Evolutionary conservation across 2,797 vertebrate genomes (phyloP).

Genomic region (Leontopithecus rosalia): DNA sequence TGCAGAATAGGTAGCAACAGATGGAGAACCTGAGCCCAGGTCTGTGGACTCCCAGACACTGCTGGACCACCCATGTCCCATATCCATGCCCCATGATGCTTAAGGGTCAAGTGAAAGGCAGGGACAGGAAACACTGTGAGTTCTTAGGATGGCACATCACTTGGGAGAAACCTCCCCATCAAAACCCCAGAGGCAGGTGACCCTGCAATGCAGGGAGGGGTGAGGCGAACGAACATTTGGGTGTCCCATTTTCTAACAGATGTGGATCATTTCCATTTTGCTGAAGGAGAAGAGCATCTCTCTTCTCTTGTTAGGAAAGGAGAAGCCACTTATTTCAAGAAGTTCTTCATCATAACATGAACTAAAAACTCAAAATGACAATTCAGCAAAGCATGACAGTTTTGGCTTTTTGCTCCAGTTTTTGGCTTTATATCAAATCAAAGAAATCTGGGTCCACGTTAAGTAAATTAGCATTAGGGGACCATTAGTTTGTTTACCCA

Average conservation of each 20-base stretch:
- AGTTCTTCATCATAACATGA: background rate
- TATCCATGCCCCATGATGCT: background rate
- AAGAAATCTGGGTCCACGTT: slow-evolving; percentile 62
- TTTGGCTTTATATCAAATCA: slow-evolving; percentile 65
- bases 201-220: fast-evolving
- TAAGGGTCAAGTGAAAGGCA: background rate
- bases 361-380: slow-evolving; percentile 9
- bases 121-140: background rate
- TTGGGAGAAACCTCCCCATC: background rate
- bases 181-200: background rate
- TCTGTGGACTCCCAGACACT: slow-evolving; percentile 60
- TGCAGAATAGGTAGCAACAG: background rate
- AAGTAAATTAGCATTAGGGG: slow-evolving; percentile 64
- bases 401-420: slow-evolving; percentile 76
- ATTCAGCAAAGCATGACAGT: slow-evolving; percentile 4
- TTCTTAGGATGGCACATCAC: fast-evolving
- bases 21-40: background rate
- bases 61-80: slow-evolving; percentile 12
- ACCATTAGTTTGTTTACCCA: slow-evolving; percentile 75
- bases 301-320: background rate
- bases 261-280: background rate
- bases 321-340: background rate
- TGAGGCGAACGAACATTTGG: fast-evolving
- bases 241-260: background rate
- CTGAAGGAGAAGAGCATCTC: background rate